Conservation (phyloP, 2,113 vertebrate genomes). For the Chionodraco myersi region DNA sequence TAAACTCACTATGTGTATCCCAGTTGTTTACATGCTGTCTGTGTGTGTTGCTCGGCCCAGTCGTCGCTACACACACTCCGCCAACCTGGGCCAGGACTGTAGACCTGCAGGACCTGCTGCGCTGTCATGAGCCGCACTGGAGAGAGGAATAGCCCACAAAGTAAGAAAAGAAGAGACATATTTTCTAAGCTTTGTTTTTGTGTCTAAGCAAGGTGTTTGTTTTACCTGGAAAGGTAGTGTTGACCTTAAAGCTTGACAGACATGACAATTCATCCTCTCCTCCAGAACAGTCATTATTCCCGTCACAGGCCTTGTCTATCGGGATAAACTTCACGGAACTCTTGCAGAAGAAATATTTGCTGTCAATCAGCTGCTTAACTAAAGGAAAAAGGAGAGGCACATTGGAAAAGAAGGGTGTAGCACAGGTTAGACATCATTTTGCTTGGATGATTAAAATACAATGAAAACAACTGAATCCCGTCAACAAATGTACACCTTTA, state of each 20-base stretch:
- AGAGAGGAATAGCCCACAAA: not conserved
- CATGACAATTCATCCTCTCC: slow-evolving; percentile 89
- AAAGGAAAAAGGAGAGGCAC: not conserved
- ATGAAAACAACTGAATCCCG: not conserved
- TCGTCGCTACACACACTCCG: slow-evolving; percentile 85
- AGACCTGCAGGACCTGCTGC: slow-evolving; percentile 86
- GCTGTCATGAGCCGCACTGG: slow-evolving; percentile 80
- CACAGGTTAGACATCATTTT: not conserved
- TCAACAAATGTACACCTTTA: not conserved
- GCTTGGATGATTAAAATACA: not conserved
- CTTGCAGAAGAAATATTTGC: slow-evolving; percentile 89
- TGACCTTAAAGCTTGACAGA: slow-evolving; percentile 65
- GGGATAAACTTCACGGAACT: slow-evolving; percentile 86
- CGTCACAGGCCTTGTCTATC: slow-evolving; percentile 81
- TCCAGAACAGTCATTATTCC: slow-evolving; percentile 82
- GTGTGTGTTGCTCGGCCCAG: slow-evolving; percentile 84
- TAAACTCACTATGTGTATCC: slow-evolving; percentile 87
- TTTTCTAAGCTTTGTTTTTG: slow-evolving; percentile 10
- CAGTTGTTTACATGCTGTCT: slow-evolving; percentile 86
- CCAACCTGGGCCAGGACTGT: slow-evolving; percentile 79
- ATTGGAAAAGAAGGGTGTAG: not conserved
- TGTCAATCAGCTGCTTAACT: slow-evolving; percentile 86
- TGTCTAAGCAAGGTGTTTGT: not conserved
- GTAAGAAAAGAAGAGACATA: slow-evolving; percentile 2
- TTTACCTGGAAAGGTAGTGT: slow-evolving; percentile 81